These are phyloP conservation scores for Styela clava DNA, from an alignment of 23 tunicate species.

Conservation along the genomic window DNA sequence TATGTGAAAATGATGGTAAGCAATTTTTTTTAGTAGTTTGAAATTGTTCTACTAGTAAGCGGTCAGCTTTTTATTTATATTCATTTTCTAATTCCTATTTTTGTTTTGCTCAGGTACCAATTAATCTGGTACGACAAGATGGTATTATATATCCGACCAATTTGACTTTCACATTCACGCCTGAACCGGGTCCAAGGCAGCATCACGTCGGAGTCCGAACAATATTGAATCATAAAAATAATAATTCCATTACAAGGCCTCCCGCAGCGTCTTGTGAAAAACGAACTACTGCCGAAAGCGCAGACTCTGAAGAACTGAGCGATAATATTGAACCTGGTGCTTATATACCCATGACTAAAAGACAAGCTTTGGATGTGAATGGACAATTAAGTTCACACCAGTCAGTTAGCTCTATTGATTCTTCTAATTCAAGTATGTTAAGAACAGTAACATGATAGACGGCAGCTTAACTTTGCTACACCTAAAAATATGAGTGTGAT, in stretches of 20 bases:
- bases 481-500: neutral
- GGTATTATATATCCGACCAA: conserved; percentile 90
- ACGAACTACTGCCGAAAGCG: conserved; percentile 2
- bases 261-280: neutral
- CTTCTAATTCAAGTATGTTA: conserved; percentile 10
- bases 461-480: too few relatives aligned
- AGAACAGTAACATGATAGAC: conserved; percentile 8
- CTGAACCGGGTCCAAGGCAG: conserved; percentile 85
- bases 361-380: conserved; percentile 8
- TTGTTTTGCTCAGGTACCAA: conserved; percentile 61
- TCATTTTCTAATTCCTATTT: too few relatives aligned
- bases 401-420: neutral
- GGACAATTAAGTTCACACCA: conserved; percentile 8
- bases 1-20: too few relatives aligned
- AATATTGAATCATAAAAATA: conserved; percentile 30
- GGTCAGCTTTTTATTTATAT: too few relatives aligned
- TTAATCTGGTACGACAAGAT: conserved; percentile 84
- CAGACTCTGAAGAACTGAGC: neutral
- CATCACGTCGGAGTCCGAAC: conserved; percentile 58
- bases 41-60: too few relatives aligned
- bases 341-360: conserved; percentile 6
- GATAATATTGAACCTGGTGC: conserved; percentile 6
- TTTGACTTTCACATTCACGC: conserved; percentile 71
- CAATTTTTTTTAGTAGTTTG: too few relatives aligned
- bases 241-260: conserved; percentile 2